Percentiles rank a stretch among this genome's conserved stretches.
Evolutionary conservation across 2,113 vertebrate genomes (phyloP).

Genomic region (Meleagris gallopavo): DNA sequence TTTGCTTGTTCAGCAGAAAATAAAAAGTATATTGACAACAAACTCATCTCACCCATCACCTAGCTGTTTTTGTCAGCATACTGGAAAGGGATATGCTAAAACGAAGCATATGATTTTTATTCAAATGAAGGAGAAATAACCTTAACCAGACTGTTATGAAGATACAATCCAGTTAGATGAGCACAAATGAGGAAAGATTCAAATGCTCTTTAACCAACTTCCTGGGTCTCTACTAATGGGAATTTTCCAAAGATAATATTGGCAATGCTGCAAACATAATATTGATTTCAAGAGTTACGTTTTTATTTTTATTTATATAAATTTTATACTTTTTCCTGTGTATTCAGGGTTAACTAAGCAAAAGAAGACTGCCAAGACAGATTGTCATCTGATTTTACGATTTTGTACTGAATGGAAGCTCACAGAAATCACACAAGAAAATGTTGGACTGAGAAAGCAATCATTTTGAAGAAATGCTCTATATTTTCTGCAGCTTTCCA

Average conservation of each 20-base stretch:
- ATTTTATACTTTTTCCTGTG: not conserved
- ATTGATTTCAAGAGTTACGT: not conserved
- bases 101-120: not conserved
- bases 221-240: not conserved
- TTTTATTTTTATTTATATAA: not conserved
- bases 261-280: not conserved
- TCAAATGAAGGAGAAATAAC: not conserved
- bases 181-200: not conserved
- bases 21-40: not conserved
- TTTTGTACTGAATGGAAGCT: not conserved
- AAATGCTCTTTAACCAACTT: not conserved
- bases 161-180: not conserved
- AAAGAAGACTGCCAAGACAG: not conserved
- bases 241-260: not conserved
- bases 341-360: not conserved
- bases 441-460: not conserved
- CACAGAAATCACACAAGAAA: not conserved
- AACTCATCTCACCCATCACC: rapidly evolving
- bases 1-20: not conserved
- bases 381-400: not conserved
- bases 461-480: not conserved
- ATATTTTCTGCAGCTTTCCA: not conserved
- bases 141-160: not conserved
- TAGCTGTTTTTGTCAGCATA: not conserved
- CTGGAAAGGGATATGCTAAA: not conserved